Evolutionary conservation across 2,888 invertebrate species (phyloP), one percentile per base, ranked within the genome.

Genomic region (Lottia gigantea): DNA sequence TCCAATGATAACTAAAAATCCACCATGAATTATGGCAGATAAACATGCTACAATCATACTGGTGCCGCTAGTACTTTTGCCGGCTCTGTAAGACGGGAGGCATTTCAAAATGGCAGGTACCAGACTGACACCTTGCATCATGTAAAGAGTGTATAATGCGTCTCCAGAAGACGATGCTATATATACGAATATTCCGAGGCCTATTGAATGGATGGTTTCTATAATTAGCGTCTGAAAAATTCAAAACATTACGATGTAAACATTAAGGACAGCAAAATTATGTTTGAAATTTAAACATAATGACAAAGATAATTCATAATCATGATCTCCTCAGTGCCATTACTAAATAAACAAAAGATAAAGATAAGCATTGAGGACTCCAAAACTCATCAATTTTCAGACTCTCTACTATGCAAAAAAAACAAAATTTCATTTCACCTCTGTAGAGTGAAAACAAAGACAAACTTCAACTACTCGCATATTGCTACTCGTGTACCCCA

Each of bases 121-220:
- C 0, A 77, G 46, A 8, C 71, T 76, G 0, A 81, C 73, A 16
- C 71, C 75, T 15, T 77, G 66, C 45, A 75, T 73, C 0, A 82
- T 62, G 16, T 81, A 63, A 4, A 73, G 68, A 1, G 77, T 74
- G 8, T 79, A 76, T 4, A 82, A 26, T 8, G 83, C 81, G 46
- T 82, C 83, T 67, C 82, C 70, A 67, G 72, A 76, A 8, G 84
- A 80, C 7, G 82, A 62, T 26, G 83, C 74, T 8, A 83, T 64
- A 70, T 79, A 80, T 8, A 82, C 78, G 67, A 81, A 77, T 40
- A 80, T 64, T 45, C 77, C 74, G 1, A 84, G 72, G 12, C 82
- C 82, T 3, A 82, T 45, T 1, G 80, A 79, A 66, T 84, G 84
- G 0, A 82, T 62, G 0, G 79, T 81, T 67, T 84, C 84, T 0